phyloP scores from a whole-genome alignment of 1,140 invertebrate genomes.

The Drosophila kanapiae region DNA sequence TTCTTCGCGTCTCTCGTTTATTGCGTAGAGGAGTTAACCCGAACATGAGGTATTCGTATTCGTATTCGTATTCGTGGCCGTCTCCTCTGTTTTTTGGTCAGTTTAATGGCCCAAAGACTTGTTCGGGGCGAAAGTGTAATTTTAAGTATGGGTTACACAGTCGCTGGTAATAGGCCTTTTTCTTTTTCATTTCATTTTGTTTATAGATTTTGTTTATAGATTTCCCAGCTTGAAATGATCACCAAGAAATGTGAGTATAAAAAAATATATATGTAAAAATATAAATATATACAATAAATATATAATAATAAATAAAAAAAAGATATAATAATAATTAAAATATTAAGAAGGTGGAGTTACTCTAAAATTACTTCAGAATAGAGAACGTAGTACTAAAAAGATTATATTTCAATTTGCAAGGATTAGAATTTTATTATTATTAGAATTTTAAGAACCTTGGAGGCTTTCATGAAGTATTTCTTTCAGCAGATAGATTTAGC shows the following conservation, averaged over 20 bases:
- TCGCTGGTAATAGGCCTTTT: conserved; percentile 1
- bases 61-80: not conserved
- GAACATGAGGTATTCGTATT: conserved; percentile 32
- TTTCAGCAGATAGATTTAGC: too few species aligned
- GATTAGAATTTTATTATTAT: too few species aligned
- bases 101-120: conserved; percentile 58
- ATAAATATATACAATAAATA: not conserved
- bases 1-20: conserved; percentile 65
- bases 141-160: conserved; percentile 65
- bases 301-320: not conserved
- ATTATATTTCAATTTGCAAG: too few species aligned
- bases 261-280: too few species aligned
- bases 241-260: not conserved
- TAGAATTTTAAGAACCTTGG: too few species aligned
- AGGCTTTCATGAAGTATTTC: too few species aligned
- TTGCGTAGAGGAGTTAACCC: conserved; percentile 65
- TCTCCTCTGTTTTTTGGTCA: conserved; percentile 43
- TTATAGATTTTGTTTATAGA: conserved; percentile 15
- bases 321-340: too few species aligned
- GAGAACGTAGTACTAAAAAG: too few species aligned
- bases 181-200: too few species aligned
- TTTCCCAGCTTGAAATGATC: not conserved
- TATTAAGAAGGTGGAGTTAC: too few species aligned
- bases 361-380: too few species aligned
- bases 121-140: conserved; percentile 66